Conservation (phyloP, 2,888 invertebrate genomes). For the Dexiosoma caninum region DNA sequence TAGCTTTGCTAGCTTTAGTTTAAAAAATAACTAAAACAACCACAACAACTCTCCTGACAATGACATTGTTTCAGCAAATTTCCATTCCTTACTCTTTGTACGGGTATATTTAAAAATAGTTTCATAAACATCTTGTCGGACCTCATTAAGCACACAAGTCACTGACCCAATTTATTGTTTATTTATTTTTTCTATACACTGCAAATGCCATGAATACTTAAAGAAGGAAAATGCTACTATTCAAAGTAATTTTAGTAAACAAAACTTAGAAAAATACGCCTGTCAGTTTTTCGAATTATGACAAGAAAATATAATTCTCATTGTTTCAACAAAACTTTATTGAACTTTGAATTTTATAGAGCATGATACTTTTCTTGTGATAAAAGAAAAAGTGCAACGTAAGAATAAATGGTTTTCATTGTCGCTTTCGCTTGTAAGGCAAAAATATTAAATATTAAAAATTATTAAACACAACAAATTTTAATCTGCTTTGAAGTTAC, state of each 20-base stretch:
- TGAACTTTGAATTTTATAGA: background rate
- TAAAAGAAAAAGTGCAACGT: background rate
- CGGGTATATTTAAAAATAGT: slow-evolving; percentile 32
- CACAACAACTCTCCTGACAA: background rate
- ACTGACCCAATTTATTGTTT: slow-evolving; percentile 39
- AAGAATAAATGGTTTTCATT: too few relatives aligned
- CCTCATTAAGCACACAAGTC: slow-evolving; percentile 38
- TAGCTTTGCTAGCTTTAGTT: too few relatives aligned
- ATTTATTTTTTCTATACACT: slow-evolving; percentile 2
- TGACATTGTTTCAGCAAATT: background rate
- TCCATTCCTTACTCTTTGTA: background rate
- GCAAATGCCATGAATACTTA: background rate
- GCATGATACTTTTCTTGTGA: background rate
- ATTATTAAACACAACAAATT: too few relatives aligned
- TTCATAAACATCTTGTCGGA: slow-evolving; percentile 11
- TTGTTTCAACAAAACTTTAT: background rate
- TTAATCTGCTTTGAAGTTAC: too few relatives aligned
- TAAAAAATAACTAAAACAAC: too few relatives aligned
- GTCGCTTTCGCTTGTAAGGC: too few relatives aligned
- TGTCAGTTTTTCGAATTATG: background rate
- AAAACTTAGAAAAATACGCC: background rate
- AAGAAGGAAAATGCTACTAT: background rate
- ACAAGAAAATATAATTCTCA: background rate
- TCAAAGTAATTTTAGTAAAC: background rate
- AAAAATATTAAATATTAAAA: too few relatives aligned